phyloP scores from a whole-genome alignment of 2,888 invertebrate species.

The Parnassius apollo region DNA sequence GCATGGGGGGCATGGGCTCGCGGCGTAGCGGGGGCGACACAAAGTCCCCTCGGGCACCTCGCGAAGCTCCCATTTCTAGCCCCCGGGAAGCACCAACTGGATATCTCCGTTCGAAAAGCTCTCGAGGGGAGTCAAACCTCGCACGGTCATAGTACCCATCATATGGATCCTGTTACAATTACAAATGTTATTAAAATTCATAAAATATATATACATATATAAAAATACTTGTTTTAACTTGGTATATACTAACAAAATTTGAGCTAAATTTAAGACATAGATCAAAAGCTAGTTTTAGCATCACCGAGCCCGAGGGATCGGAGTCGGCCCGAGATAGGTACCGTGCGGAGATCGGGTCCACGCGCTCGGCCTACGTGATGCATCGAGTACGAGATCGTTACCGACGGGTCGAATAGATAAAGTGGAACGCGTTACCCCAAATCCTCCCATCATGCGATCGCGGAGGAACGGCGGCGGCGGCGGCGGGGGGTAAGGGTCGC shows the following conservation, averaged over 20 bases:
- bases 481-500: slow-evolving; percentile 94
- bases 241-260: background rate
- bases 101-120: slow-evolving; percentile 91
- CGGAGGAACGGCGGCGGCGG: slow-evolving; percentile 94
- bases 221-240: background rate
- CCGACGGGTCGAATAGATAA: slow-evolving; percentile 55
- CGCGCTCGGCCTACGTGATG: slow-evolving; percentile 69
- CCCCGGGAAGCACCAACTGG: slow-evolving; percentile 80
- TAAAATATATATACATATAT: background rate
- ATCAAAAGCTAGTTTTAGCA: slow-evolving; percentile 44
- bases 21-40: slow-evolving; percentile 88
- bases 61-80: slow-evolving; percentile 77
- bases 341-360: slow-evolving; percentile 57
- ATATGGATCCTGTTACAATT: slow-evolving; percentile 81
- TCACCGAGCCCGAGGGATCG: slow-evolving; percentile 52
- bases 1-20: slow-evolving; percentile 90
- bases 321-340: slow-evolving; percentile 52
- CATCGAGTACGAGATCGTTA: slow-evolving; percentile 39
- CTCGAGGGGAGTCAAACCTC: slow-evolving; percentile 89
- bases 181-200: slow-evolving; percentile 27
- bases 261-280: slow-evolving; percentile 1
- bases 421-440: slow-evolving; percentile 85
- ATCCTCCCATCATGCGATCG: slow-evolving; percentile 95
- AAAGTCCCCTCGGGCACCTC: slow-evolving; percentile 82
- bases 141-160: slow-evolving; percentile 90